Base-by-base conservation (phyloP, 2,888 invertebrate species). In the Pristionchus entomophagus region DNA sequence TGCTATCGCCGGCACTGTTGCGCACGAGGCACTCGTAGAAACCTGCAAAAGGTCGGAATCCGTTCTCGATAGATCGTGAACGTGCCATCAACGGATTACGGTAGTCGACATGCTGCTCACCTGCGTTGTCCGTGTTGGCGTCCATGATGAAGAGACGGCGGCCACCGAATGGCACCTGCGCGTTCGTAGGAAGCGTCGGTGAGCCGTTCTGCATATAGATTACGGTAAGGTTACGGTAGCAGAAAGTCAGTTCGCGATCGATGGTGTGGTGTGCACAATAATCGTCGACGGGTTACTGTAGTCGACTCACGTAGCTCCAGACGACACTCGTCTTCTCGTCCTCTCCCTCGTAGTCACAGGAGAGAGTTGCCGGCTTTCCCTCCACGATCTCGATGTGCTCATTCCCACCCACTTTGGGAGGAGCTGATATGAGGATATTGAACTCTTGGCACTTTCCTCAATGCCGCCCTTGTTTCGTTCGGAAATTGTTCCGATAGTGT, bases 1-100 rank as follows among this genome's bases (percentile, higher is more conserved):
- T 85, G 0, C 89, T 87, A 85, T 93, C 90, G 38, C 93, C 93
- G 53, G 93, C 93, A 35, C 90, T 89, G 86, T 94, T 94, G 80
- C 89, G 87, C 35, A 92, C 93, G 38, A 91, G 84, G 77, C 93
- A 93, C 35, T 87, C 86, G 87, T 91, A 93, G 32, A 85, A 78
- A 65, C 91, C 93, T 84, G 84, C 0, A 80, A 69, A 62, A 45
- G 38, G 4, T 51, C 19, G 51, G 51, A 51, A 22, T 51, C 51
- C 17, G 51, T 51, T 51, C 0, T 17, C 51, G 26, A 59, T 59
- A 26, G 65, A 17, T 2, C 38, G 4, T 78, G 45, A 45, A n/a
- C n/a, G n/a, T n/a, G n/a, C n/a, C n/a, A n/a, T n/a, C n/a, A n/a
- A n/a, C 87, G 78, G 49, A 59, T 86, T 69, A 86, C 84, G 81